Percentiles rank a stretch among this genome's conserved stretches.
These are phyloP conservation scores for Podarcis muralis DNA, from an alignment of 2,113 vertebrate genomes.

Conservation along the genomic window DNA sequence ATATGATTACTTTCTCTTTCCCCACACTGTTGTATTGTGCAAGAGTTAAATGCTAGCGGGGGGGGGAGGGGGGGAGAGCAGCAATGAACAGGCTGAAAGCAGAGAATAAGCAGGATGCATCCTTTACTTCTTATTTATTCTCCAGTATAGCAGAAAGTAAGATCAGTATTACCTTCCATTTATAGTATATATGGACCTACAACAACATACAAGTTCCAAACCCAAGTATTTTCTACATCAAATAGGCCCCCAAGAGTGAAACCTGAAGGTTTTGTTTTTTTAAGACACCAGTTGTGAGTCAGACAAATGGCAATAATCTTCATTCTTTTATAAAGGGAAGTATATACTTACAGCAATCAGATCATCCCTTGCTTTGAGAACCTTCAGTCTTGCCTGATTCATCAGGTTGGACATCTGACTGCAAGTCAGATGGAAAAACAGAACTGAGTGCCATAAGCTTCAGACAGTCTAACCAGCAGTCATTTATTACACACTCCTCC, in stretches of 20 bases:
- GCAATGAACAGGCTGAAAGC: not conserved
- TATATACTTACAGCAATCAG: slow-evolving; percentile 89
- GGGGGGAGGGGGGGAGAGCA: not conserved
- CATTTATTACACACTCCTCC: not conserved
- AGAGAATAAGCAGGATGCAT: not conserved
- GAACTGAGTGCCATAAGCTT: slow-evolving; percentile 34
- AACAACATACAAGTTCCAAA: not conserved
- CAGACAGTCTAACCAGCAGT: slow-evolving; percentile 5
- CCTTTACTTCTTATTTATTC: not conserved
- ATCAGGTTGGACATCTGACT: slow-evolving; percentile 99
- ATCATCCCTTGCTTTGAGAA: slow-evolving; percentile 95
- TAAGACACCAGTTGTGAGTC: fast-evolving
- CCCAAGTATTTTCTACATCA: not conserved
- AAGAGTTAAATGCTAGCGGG: not conserved
- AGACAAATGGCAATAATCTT: not conserved
- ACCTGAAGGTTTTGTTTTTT: not conserved
- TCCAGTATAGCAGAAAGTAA: not conserved
- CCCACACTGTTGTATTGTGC: not conserved
- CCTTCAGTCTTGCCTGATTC: slow-evolving; percentile 97
- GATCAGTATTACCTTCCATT: not conserved
- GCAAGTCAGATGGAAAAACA: slow-evolving; percentile 54
- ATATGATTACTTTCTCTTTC: not conserved
- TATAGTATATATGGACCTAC: not conserved
- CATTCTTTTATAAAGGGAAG: slow-evolving; percentile 1
- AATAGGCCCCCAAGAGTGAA: not conserved